Percentiles rank a stretch among this genome's conserved stretches.
These are phyloP conservation scores for Asbolus verrucosus DNA, from an alignment of 1,140 invertebrate genomes.

Conservation along the genomic window DNA sequence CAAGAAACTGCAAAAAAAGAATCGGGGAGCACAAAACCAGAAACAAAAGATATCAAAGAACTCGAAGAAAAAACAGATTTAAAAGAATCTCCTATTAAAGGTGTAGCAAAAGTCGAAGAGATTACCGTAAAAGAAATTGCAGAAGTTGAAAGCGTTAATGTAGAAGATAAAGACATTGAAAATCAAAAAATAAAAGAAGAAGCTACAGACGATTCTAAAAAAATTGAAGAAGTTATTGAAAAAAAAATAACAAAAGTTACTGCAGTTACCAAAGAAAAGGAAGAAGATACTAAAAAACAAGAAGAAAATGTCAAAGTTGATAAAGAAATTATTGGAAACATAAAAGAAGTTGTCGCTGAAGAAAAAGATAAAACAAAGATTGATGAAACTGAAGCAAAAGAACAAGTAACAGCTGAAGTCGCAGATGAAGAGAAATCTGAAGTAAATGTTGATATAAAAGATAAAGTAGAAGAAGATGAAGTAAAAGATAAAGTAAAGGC, in stretches of 20 bases:
- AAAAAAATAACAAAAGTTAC: conserved; percentile 2
- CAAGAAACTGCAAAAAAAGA: no score
- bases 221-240: no score
- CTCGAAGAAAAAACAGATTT: conserved; percentile 52
- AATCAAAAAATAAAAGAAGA: no score
- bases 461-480: conserved; percentile 1
- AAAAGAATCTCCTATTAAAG: conserved; percentile 39
- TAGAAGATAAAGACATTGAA: conserved; percentile 6
- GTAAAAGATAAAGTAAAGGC: neutral
- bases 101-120: neutral
- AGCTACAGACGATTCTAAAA: no score
- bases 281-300: conserved; percentile 4
- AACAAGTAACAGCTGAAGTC: neutral
- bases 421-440: neutral
- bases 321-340: conserved; percentile 6
- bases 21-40: no score
- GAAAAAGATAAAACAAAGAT: no score
- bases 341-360: neutral
- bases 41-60: no score
- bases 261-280: conserved; percentile 10
- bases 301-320: conserved; percentile 18
- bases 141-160: no score
- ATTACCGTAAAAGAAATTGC: no score
- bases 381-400: neutral
- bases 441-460: neutral